Conservation (phyloP, 2,888 invertebrate species). For the Cerastoderma edule region DNA sequence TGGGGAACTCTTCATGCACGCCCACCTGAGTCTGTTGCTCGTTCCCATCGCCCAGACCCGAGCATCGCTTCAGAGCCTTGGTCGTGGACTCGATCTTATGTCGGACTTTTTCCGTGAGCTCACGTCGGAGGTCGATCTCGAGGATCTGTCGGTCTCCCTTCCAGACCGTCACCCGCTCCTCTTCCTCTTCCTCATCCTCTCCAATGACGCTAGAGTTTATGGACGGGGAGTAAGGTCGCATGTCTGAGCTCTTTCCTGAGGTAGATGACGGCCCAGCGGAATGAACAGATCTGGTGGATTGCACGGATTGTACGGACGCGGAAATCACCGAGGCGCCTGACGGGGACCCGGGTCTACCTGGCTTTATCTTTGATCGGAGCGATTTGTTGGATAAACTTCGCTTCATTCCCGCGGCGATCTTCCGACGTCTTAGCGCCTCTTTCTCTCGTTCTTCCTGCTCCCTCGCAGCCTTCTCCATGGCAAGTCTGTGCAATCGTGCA, state of each 20-base stretch:
- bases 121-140: slow-evolving; percentile 72
- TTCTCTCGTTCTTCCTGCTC: slow-evolving; percentile 42
- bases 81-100: slow-evolving; percentile 65
- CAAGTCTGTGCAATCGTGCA: slow-evolving; percentile 49
- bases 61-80: slow-evolving; percentile 67
- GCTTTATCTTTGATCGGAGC: not conserved
- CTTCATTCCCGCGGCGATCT: not conserved
- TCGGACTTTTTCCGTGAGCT: slow-evolving; percentile 66
- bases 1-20: slow-evolving; percentile 69
- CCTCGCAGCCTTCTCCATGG: slow-evolving; percentile 43
- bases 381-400: slow-evolving; percentile 2
- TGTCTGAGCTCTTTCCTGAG: slow-evolving; percentile 44
- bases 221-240: slow-evolving; percentile 46
- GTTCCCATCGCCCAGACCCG: slow-evolving; percentile 74
- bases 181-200: slow-evolving; percentile 15
- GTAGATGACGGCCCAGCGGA: not conserved
- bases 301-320: slow-evolving; percentile 23
- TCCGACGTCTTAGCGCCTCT: slow-evolving; percentile 32
- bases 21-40: slow-evolving; percentile 57
- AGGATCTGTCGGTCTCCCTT: slow-evolving; percentile 72
- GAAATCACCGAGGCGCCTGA: slow-evolving; percentile 14
- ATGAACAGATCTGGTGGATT: slow-evolving; percentile 19
- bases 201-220: slow-evolving; percentile 17
- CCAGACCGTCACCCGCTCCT: slow-evolving; percentile 67
- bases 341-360: slow-evolving; percentile 27